Conservation (phyloP, 2,888 invertebrate species). For the Brassicogethes aeneus region DNA sequence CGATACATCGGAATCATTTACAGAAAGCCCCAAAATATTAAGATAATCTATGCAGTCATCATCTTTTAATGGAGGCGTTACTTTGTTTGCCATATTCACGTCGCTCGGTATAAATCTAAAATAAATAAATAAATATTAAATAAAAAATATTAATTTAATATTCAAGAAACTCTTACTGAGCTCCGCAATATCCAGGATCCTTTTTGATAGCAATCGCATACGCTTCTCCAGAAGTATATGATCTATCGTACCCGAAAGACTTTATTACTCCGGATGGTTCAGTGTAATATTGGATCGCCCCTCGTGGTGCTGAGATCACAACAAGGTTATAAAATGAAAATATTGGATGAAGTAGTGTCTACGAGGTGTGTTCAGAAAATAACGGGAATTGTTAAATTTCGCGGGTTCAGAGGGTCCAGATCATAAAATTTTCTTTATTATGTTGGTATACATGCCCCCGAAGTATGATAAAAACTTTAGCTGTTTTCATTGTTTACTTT, state of each 20-base stretch:
- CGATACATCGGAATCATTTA: too few species aligned
- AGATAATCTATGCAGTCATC: background rate
- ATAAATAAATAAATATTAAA: background rate
- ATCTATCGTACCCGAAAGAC: conserved; percentile 50
- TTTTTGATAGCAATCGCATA: conserved; percentile 57
- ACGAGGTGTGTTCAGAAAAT: too few species aligned
- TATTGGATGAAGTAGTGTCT: too few species aligned
- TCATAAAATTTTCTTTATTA: too few species aligned
- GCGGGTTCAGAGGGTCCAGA: too few species aligned
- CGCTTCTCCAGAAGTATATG: conserved; percentile 48
- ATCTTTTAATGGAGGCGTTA: background rate
- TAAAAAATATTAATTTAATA: too few species aligned
- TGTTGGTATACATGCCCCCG: too few species aligned
- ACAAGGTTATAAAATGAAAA: too few species aligned
- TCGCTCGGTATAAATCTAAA: background rate
- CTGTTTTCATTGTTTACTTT: too few species aligned
- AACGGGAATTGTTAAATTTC: too few species aligned
- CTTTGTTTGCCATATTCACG: background rate
- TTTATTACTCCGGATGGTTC: conserved; percentile 48
- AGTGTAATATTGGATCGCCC: conserved; percentile 59
- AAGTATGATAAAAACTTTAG: too few species aligned
- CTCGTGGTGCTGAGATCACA: conserved; percentile 48
- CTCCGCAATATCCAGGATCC: conserved; percentile 19
- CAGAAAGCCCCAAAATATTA: background rate
- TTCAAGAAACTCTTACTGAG: conserved; percentile 27